Conservation (phyloP, 1,140 invertebrate species). For the Oncopeltus fasciatus region DNA sequence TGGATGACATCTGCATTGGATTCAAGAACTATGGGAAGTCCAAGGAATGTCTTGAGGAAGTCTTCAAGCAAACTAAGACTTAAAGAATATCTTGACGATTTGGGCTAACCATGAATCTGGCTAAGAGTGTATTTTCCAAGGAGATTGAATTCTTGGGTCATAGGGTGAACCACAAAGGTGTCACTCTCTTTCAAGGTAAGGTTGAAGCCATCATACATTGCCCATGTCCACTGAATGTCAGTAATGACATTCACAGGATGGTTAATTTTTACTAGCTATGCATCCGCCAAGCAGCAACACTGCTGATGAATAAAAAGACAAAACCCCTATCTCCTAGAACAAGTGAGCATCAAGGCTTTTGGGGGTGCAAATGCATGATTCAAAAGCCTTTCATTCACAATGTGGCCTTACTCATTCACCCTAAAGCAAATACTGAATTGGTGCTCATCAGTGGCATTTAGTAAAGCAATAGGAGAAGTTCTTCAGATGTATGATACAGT, state of each 20-base stretch:
- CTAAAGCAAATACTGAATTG: neutral
- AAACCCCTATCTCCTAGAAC: neutral
- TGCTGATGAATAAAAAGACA: neutral
- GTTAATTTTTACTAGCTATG: neutral
- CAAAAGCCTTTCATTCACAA: neutral
- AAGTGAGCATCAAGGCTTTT: neutral
- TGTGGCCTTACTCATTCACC: neutral
- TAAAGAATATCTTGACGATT: too few relatives aligned
- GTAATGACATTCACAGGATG: neutral
- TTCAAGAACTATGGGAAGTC: neutral
- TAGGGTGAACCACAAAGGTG: neutral
- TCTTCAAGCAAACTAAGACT: neutral
- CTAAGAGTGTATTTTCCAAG: neutral
- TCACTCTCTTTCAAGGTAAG: neutral
- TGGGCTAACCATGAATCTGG: neutral
- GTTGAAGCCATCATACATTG: neutral
- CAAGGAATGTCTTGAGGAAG: neutral
- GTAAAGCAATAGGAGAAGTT: neutral
- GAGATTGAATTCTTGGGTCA: neutral
- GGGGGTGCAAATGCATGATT: too few relatives aligned
- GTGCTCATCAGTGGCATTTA: neutral
- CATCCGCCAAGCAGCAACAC: neutral
- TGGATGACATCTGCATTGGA: neutral
- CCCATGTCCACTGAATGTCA: neutral
- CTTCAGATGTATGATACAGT: neutral